A percentile compares a stretch with the other conserved stretches of the same genome.
These are phyloP conservation scores for Silurus asotus DNA, from an alignment of 2,113 vertebrate genomes.

Conservation along the genomic window DNA sequence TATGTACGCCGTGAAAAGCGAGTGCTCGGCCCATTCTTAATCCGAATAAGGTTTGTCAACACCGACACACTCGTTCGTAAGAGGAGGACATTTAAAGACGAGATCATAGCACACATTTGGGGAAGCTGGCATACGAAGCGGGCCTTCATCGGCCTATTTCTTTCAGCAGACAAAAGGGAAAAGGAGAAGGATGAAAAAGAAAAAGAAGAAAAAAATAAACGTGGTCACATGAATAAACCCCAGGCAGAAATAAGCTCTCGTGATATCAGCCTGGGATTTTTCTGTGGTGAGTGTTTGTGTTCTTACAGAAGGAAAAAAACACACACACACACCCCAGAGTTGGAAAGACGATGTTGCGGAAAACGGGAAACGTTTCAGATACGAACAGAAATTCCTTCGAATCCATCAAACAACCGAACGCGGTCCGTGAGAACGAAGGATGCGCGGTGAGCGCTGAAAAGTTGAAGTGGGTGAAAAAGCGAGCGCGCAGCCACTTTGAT, in stretches of 20 bases:
- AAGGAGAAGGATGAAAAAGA: neutral
- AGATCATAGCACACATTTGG: conserved; percentile 29
- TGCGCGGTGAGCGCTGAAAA: conserved; percentile 59
- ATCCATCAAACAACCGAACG: conserved; percentile 57
- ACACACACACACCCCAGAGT: conserved; percentile 13
- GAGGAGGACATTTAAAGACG: conserved; percentile 6
- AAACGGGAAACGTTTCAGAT: conserved; percentile 41
- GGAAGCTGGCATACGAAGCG: conserved; percentile 17
- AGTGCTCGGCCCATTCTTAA: conserved; percentile 23
- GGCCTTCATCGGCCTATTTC: conserved; percentile 16
- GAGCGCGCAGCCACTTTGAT: conserved; percentile 72
- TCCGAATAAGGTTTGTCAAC: conserved; percentile 28
- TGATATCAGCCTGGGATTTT: neutral
- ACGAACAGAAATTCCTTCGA: conserved; percentile 56
- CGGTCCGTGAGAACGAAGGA: conserved; percentile 45
- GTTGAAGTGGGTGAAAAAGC: conserved; percentile 60
- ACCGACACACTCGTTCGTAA: conserved; percentile 19
- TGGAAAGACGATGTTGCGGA: conserved; percentile 12
- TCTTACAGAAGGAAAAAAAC: conserved; percentile 36
- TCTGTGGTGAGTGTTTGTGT: neutral
- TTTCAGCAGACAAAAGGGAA: conserved; percentile 23
- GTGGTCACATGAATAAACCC: conserved; percentile 24
- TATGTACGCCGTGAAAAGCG: neutral
- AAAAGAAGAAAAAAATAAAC: neutral
- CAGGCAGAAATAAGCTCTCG: neutral